These are phyloP conservation scores for Carassius auratus DNA, from an alignment of 2,113 vertebrate genomes.

Conservation along the genomic window DNA sequence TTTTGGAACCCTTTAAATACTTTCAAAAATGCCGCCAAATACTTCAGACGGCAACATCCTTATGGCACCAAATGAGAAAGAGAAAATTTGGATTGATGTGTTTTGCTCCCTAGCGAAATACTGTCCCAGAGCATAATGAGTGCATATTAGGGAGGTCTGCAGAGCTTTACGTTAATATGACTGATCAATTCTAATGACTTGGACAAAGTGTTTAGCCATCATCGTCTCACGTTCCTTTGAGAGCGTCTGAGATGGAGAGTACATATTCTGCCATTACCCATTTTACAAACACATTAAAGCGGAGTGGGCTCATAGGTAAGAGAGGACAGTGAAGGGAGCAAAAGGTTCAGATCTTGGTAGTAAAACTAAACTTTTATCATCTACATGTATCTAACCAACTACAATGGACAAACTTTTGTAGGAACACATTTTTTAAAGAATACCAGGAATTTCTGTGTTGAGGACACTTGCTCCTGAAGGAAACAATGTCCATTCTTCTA, in stretches of 20 bases:
- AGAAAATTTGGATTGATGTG: not conserved
- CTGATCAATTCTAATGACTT: conserved; percentile 10
- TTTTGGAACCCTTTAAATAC: not conserved
- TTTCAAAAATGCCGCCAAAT: conserved; percentile 9
- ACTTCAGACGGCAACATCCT: not conserved
- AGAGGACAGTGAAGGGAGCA: not conserved
- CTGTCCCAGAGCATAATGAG: not conserved
- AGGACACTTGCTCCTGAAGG: not conserved
- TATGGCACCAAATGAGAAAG: not conserved
- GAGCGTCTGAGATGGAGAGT: not conserved
- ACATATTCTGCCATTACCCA: not conserved
- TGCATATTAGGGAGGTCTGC: not conserved
- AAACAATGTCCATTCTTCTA: conserved; percentile 15
- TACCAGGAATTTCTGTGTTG: not conserved
- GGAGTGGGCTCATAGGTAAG: not conserved
- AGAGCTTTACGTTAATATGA: not conserved
- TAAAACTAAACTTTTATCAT: not conserved
- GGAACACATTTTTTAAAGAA: not conserved
- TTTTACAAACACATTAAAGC: conserved; percentile 24
- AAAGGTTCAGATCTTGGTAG: not conserved
- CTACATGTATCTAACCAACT: not conserved
- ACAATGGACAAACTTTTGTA: not conserved
- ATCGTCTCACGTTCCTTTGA: not conserved
- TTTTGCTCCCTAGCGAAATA: not conserved
- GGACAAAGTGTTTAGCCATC: conserved; percentile 3